Base-by-base conservation (phyloP, 2,888 invertebrate genomes). In the Cryptocephalus primarius region DNA sequence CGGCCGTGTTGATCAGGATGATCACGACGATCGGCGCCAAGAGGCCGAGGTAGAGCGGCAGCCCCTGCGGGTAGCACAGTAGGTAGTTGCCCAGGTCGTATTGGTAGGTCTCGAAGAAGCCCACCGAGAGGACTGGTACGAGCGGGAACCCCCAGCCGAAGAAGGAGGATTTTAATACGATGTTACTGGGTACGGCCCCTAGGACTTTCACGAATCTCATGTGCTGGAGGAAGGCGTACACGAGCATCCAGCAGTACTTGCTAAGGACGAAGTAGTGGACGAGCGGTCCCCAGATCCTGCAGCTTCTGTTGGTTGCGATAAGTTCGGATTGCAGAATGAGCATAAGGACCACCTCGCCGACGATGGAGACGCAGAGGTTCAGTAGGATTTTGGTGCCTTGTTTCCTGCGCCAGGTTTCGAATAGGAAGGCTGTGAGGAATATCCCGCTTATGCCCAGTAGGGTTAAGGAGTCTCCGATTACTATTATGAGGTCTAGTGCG, bases 201-300 rank as follows among this genome's bases (percentile, higher is more conserved):
- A 83, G 75, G 2, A 84, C 80, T 58, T 76, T 72, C 13, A 85
- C 83, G 52, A 83, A 74, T 43, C 80, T 71, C 40, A 79, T 70
- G 60, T 84, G 84, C 44, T 84, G 83, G 32, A 83, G 62, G 1
- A 80, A 71, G 1, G 82, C 83, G 43, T 82, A 82, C 9, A 84
- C 78, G 39, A 84, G 64, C 83, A 84, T 84, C 85, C 84, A 85
- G 54, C 77, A 76, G 63, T 83, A 84, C 8, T 83, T 79, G 1
- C 79, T 74, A 13, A 84, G 60, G 31, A 82, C 74, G 10, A 81
- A 75, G 60, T 83, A 84, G 60, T 84, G 84, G 10, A 83, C 60
- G 8, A 75, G 56, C 8, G 78, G 74, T 1, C 83, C 83, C 0
- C 78, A 65, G 8, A 76, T 57, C 62, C 76, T 71, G 59, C 85